phyloP scores from a whole-genome alignment of 2,888 invertebrate genomes.

The Dysmachus trigonus region DNA sequence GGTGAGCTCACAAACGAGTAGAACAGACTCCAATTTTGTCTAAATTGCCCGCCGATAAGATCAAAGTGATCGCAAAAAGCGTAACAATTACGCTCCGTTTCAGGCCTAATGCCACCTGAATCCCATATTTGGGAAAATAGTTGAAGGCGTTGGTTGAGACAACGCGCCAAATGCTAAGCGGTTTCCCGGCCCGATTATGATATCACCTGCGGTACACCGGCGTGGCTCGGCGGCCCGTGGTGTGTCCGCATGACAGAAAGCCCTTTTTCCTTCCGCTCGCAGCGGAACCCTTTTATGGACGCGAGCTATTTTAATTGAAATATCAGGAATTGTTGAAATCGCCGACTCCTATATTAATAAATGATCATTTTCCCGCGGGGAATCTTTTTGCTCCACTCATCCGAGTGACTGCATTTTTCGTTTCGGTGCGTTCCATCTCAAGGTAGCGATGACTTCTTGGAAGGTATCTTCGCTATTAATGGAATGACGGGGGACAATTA shows the following conservation, averaged over 20 bases:
- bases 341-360: neutral
- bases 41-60: neutral
- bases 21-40: neutral
- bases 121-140: conserved; percentile 1
- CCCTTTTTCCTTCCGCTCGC: neutral
- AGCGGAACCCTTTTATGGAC: neutral
- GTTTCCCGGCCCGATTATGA: neutral
- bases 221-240: neutral
- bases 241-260: neutral
- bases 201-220: neutral
- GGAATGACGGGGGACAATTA: conserved; percentile 5
- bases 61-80: conserved; percentile 1
- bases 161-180: neutral
- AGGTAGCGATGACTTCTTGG: neutral
- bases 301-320: conserved; percentile 8
- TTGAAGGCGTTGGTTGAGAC: neutral
- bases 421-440: neutral
- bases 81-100: conserved; percentile 2
- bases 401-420: neutral
- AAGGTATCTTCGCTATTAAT: conserved; percentile 6
- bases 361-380: conserved; percentile 9
- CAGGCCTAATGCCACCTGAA: neutral
- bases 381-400: neutral
- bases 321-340: conserved; percentile 9
- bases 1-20: neutral